Evolutionary conservation across 2,113 vertebrate genomes (phyloP).

Genomic region (Amphilophus citrinellus): DNA sequence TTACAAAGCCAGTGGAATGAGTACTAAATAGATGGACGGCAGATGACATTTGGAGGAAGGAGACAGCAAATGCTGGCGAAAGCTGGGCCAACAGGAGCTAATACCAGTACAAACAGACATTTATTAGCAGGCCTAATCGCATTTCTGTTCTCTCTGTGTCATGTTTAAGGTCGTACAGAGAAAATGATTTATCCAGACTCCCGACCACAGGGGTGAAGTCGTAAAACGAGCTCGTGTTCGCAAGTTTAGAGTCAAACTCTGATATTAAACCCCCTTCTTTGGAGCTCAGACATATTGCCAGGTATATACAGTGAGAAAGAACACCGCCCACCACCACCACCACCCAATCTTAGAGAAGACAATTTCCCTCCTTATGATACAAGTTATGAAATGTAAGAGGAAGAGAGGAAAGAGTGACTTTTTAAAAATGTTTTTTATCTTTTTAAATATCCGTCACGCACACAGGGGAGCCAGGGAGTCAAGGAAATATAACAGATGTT

Average conservation of each 20-base stretch:
- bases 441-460: not conserved
- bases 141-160: slow-evolving; percentile 27
- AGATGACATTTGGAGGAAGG: slow-evolving; percentile 59
- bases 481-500: not conserved
- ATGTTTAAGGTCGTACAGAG: slow-evolving; percentile 19
- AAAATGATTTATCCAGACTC: slow-evolving; percentile 24
- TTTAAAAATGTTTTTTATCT: not conserved
- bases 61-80: slow-evolving; percentile 32
- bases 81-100: slow-evolving; percentile 5
- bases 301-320: not conserved
- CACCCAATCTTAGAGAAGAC: not conserved
- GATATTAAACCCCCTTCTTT: slow-evolving; percentile 42
- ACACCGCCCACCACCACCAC: too few species aligned
- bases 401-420: not conserved
- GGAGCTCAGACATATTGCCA: slow-evolving; percentile 17
- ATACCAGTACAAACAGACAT: slow-evolving; percentile 20
- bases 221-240: slow-evolving; percentile 48
- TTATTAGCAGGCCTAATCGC: slow-evolving; percentile 44
- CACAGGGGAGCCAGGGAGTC: not conserved
- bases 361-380: slow-evolving; percentile 22
- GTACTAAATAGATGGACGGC: slow-evolving; percentile 42
- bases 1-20: slow-evolving; percentile 56
- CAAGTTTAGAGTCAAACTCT: slow-evolving; percentile 2
- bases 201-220: slow-evolving; percentile 12
- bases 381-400: slow-evolving; percentile 35